Base-by-base conservation (phyloP, 2,888 invertebrate species). In the Geophilus truncorum region DNA sequence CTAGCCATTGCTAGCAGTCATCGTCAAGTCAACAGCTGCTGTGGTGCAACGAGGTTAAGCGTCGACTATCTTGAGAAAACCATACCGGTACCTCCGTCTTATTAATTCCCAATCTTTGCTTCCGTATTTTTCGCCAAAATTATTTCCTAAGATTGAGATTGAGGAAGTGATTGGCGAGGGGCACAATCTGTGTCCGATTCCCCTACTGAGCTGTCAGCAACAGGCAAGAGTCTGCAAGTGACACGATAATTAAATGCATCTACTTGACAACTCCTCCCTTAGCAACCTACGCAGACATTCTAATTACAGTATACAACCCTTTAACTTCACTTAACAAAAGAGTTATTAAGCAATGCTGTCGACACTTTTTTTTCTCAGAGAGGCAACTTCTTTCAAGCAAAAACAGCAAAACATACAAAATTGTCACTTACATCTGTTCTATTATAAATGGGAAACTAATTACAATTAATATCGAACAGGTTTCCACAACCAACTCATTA, bases 201-300 rank as follows among this genome's bases (percentile, higher is more conserved):
- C n/a, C 51, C 23, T 18, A n/a, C 57, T 21, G 57, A 57, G 21
- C 57, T 57, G 57, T 15, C 57, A 57, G 57, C 57, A 57, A 18
- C 57, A 57, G 57, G 23, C 57, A 57, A 57, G 57, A n/a, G 57
- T n/a, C 57, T 57, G 57, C 18, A 57, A 57, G 57, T 57, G 57
- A 57, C 57, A 57, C 57, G 57, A 57, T 57, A 57, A 57, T 57
- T 57, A 57, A 57, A 57, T 57, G 57, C 57, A 57, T 57, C 57
- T 21, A 57, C 57, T 57, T 57, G 57, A 57, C 57, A 57, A 57
- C 57, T n/a, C 57, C 57, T 18, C 57, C 57, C 57, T 57, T 57
- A n/a, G 9, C 57, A 57, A 57, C 57, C 57, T 21, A 57, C 23
- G 57, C 57, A 57, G 57, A 57, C 57, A 57, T 57, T 57, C 57